Evolutionary conservation across 1,140 invertebrate genomes (phyloP), one percentile per base, ranked within the genome.

Genomic region (Hypsibius dujardini): DNA sequence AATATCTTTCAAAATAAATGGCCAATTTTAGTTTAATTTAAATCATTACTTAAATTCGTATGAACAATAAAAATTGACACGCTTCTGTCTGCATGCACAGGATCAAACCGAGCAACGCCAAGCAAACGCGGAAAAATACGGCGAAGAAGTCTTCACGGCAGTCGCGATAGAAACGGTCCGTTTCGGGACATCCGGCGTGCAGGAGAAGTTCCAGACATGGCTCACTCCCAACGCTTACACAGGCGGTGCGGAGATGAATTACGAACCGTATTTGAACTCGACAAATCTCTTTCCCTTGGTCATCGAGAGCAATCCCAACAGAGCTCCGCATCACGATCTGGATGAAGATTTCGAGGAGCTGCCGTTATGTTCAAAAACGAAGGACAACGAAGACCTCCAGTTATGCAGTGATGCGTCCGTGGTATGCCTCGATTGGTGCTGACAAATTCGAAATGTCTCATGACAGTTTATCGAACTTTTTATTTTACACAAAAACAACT

Each of bases 131-230:
- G 42, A 42, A 67, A 15, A 45, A 67, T 42, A 42, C 42, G 12
- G 3, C 7, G 62, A 67, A 3, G 62, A 67, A 12, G 12, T 45
- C 12, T 67, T 67, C 42, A 67, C 12, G 12, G 62, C 62, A 7
- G 62, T 67, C 3, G 12, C 12, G 7, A 42, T 67, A 15, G 12
- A 12, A 7, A 67, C 62, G 3, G 62, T 67, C 12, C 62, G 62
- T 15, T 67, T 67, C 45, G 62, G 62, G 3, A 67, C 62, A 7
- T 67, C 62, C 62, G 62, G 62, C 3, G 12, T 15, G 62, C 12
- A 15, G 12, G 62, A 45, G 3, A 67, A 67, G 62, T 67, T 67
- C 62, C 62, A 7, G 12, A 67, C 62, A 45, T 67, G 62, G 62
- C 7, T 67, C 3, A 15, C 62, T 15, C 62, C 62, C 12, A 67